Percentiles rank a stretch among this genome's conserved stretches.
phyloP scores from a whole-genome alignment of 2,113 vertebrate genomes.

The Etheostoma spectabile region DNA sequence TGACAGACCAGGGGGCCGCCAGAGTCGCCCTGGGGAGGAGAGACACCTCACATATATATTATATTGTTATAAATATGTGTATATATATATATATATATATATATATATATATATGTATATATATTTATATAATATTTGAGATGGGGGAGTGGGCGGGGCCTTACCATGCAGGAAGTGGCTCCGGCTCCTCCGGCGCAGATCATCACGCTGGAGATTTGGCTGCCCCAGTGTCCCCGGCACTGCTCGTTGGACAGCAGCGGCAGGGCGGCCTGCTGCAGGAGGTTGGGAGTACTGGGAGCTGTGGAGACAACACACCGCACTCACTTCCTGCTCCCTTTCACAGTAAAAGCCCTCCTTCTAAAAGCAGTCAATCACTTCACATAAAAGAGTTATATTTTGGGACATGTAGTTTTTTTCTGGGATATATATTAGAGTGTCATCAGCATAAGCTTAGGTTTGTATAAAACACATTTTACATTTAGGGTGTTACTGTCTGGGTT shows the following conservation, averaged over 20 bases:
- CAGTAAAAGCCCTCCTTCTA: not conserved
- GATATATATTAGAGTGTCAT: too few species aligned
- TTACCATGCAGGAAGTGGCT: constrained; percentile 77
- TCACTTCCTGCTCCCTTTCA: not conserved
- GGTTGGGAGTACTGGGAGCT: constrained; percentile 78
- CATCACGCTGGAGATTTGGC: constrained; percentile 76
- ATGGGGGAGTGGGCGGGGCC: not conserved
- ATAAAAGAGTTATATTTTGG: too few species aligned
- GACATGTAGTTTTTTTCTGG: too few species aligned
- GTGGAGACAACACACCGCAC: not conserved
- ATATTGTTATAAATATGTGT: too few species aligned
- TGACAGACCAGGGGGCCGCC: constrained; percentile 84
- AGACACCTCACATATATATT: not conserved
- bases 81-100: too few species aligned
- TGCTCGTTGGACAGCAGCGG: constrained; percentile 74
- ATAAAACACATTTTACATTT: too few species aligned
- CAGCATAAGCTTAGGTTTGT: too few species aligned
- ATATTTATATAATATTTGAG: too few species aligned
- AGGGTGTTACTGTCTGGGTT: too few species aligned
- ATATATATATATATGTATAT: too few species aligned
- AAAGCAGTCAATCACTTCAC: too few species aligned
- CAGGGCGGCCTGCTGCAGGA: constrained; percentile 78
- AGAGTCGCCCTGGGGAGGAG: constrained; percentile 77
- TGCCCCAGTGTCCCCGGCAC: constrained; percentile 73
- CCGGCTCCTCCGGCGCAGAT: constrained; percentile 72